Evolutionary conservation across 1,140 invertebrate species (phyloP), one percentile per base, ranked within the genome.

Genomic region (Sycophila sp.): DNA sequence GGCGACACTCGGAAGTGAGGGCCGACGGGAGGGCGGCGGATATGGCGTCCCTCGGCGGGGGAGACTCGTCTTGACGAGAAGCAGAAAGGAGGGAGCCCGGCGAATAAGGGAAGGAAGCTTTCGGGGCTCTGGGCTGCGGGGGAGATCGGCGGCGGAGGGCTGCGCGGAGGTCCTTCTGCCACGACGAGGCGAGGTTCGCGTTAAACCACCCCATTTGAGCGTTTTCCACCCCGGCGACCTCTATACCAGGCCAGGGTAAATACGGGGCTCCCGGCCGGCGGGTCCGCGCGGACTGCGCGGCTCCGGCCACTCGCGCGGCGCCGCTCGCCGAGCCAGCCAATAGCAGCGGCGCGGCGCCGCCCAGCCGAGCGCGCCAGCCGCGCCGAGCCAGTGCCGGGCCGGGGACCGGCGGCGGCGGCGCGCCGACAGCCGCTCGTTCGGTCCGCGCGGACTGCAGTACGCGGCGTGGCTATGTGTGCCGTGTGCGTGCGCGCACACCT

Each of bases 141-240:
- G n/a, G n/a, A n/a, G n/a, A n/a, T n/a, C 60, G 51, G 56, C 71
- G 67, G 69, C 49, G 59, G 63, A 56, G 59, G 40, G 71, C 60
- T 19, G 49, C 66, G 64, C 60, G 28, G 62, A 79, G 81, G 82
- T 85, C 84, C 82, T 85, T 85, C 83, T 82, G 81, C 78, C 81
- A 81, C 45, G 45, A 63, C 60, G 60, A 63, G 45, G 76, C 79
- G 80, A 83, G 82, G 79, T 81, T 84, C 83, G 82, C 83, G 83
- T 85, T 85, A 85, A 86, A 86, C 85, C 85, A 85, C 84, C 85
- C 85, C 82, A 86, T 85, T 85, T 85, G 85, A 85, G 80, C 85
- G 84, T 85, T 86, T 85, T 85, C 85, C 84, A 86, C 81, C 83
- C 85, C 79, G 80, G 78, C 83, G 81, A 85, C 83, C 83, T 85